A percentile compares a stretch with the other conserved stretches of the same genome.
Evolutionary conservation across 2,888 invertebrate species (phyloP).

Genomic region (Lasioglossum calceatum): DNA sequence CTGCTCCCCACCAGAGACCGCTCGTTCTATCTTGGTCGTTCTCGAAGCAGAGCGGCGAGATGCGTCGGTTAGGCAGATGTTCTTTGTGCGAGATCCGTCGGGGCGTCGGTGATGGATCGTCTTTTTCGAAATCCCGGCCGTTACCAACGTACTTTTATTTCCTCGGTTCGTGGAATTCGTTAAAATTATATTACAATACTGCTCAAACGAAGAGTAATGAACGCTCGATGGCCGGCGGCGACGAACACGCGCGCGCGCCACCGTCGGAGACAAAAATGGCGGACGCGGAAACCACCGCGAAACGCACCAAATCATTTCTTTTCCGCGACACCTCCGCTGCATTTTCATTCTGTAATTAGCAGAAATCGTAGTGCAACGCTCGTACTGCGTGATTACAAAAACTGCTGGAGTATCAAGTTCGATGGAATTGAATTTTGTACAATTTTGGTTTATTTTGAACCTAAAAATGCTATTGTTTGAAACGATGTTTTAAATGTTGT

Average conservation of each 20-base stretch:
- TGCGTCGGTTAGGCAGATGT: conserved; percentile 64
- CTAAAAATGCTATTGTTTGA: too few relatives aligned
- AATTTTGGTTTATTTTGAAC: too few relatives aligned
- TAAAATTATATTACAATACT: conserved; percentile 71
- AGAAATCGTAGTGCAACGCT: neutral
- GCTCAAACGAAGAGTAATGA: conserved; percentile 72
- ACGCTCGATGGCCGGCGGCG: conserved; percentile 43
- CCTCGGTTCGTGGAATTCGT: conserved; percentile 63
- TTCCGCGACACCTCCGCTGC: neutral
- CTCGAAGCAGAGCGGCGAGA: conserved; percentile 11
- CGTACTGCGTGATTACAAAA: too few relatives aligned
- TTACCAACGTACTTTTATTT: conserved; percentile 62
- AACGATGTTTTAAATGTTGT: too few relatives aligned
- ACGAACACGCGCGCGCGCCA: conserved; percentile 37
- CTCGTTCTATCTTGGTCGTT: neutral
- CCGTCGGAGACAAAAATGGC: neutral
- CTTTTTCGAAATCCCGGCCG: conserved; percentile 66
- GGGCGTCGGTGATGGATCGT: conserved; percentile 67
- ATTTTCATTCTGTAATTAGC: neutral
- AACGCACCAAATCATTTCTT: neutral
- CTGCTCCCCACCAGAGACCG: neutral
- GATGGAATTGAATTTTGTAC: too few relatives aligned
- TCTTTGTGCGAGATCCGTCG: conserved; percentile 71
- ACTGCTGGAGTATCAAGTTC: too few relatives aligned
- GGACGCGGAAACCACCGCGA: neutral